phyloP scores from a whole-genome alignment of 2,888 invertebrate genomes.

The Leucania comma region DNA sequence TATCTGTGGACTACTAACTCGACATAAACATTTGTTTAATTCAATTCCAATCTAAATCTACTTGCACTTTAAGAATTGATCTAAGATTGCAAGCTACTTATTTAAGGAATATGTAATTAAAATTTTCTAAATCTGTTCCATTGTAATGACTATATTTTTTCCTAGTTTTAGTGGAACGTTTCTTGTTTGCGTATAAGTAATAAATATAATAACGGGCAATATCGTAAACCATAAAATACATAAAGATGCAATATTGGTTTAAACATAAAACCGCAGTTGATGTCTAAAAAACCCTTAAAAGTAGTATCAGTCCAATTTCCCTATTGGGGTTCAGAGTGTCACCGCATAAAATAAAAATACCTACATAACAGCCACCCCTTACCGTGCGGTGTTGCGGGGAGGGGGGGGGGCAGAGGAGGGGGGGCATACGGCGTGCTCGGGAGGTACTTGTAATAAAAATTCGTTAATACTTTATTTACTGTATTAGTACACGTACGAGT shows the following conservation, averaged over 20 bases:
- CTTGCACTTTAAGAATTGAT: conserved; percentile 12
- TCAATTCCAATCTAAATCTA: conserved; percentile 42
- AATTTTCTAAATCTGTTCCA: conserved; percentile 7
- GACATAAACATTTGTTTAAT: conserved; percentile 48
- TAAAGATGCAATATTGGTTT: conserved; percentile 85
- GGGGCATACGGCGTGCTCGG: conserved; percentile 53
- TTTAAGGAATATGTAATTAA: conserved; percentile 22
- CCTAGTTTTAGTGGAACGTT: conserved; percentile 2
- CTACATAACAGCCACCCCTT: conserved; percentile 83
- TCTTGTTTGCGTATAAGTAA: conserved; percentile 38
- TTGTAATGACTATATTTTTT: conserved; percentile 16
- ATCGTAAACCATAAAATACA: conserved; percentile 81
- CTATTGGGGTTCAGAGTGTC: conserved; percentile 87
- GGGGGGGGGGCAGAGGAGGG: conserved; percentile 39
- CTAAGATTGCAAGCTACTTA: conserved; percentile 15
- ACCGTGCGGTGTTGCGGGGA: conserved; percentile 42
- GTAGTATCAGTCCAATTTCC: conserved; percentile 90
- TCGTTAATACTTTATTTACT: conserved; percentile 86
- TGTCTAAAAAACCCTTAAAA: conserved; percentile 88
- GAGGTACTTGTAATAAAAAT: conserved; percentile 81
- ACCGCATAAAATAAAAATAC: conserved; percentile 89
- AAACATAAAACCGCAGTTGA: conserved; percentile 84
- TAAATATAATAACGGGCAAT: conserved; percentile 75
- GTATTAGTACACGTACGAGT: conserved; percentile 70
- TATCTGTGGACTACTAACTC: conserved; percentile 62